Conservation (phyloP, 1,140 invertebrate species). For the Vanessa tameamea region DNA sequence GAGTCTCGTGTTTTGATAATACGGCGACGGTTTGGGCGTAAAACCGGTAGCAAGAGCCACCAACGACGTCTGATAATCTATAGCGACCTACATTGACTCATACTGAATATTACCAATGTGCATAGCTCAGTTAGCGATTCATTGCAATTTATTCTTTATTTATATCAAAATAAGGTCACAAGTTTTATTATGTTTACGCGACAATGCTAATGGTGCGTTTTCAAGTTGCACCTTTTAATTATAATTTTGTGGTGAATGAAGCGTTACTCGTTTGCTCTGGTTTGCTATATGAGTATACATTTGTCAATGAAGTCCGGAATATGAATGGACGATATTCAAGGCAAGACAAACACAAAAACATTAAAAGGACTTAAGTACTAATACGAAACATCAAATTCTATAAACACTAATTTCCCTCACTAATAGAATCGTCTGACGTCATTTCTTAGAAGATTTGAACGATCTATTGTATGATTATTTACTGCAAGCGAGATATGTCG, state of each 20-base stretch:
- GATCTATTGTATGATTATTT: conserved; percentile 2
- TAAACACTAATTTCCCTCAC: conserved; percentile 9
- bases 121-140: neutral
- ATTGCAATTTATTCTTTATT: conserved; percentile 14
- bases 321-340: conserved; percentile 41
- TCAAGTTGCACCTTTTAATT: neutral
- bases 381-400: neutral
- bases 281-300: conserved; percentile 22
- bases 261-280: neutral
- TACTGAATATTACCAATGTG: conserved; percentile 22
- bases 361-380: conserved; percentile 7
- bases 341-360: neutral
- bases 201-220: neutral
- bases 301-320: conserved; percentile 46
- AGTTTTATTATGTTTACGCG: neutral
- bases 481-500: neutral
- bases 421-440: conserved; percentile 1
- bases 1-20: conserved; percentile 59
- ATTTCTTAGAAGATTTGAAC: neutral
- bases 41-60: conserved; percentile 68
- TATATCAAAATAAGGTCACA: neutral
- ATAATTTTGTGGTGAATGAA: neutral
- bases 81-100: conserved; percentile 40
- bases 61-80: conserved; percentile 55
- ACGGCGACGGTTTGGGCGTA: conserved; percentile 52